Base-by-base conservation (phyloP, 2,113 vertebrate species). In the Cyphomyrus plagiostoma region DNA sequence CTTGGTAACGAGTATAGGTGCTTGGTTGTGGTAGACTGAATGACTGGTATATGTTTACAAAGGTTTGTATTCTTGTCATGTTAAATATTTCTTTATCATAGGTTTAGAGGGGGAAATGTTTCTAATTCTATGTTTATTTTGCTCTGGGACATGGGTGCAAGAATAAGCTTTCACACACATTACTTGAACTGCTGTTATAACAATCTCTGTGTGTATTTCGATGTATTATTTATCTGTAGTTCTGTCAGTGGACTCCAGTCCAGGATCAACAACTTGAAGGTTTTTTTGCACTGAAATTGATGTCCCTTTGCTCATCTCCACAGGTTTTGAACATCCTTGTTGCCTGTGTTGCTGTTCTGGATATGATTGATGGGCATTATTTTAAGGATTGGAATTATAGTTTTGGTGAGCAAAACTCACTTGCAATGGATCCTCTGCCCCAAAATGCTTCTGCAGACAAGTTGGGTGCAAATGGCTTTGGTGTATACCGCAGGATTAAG, bases 301-400 rank as follows among this genome's bases (percentile, higher is more conserved):
- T 45, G 30, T 30, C 30, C 80, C 89, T 89, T 86, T 70, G 4
- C 56, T 4, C 88, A 49, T 13, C 84, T 91, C 52, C 35, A 84
- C 83, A 95, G 95, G 88, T 93, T 91, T 89, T 94, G 19, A 89
- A 90, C 88, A 56, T 35, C 3, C 7, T 92, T 45, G 90, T 89
- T 89, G 2, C 88, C 89, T 89, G 90, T 23, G 30, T 80, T 87
- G 89, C 89, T 80, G 90, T 90, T 91, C 90, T 56, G 89, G 91
- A 88, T 26, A 19, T 48, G 52, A 50, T 86, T 53, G 52, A 88
- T 0, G 66, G 46, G 56, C 87, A 49, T 62, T 85, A 88, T 52
- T 91, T 39, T 7, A 91, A 89, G 56, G 83, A 90, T 90, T 86
- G 90, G 45, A 91, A 92, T 87, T 89, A 84, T 48, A 0, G 82